Conservation (phyloP, 2,888 invertebrate genomes). For the Azorinus chamasolen region DNA sequence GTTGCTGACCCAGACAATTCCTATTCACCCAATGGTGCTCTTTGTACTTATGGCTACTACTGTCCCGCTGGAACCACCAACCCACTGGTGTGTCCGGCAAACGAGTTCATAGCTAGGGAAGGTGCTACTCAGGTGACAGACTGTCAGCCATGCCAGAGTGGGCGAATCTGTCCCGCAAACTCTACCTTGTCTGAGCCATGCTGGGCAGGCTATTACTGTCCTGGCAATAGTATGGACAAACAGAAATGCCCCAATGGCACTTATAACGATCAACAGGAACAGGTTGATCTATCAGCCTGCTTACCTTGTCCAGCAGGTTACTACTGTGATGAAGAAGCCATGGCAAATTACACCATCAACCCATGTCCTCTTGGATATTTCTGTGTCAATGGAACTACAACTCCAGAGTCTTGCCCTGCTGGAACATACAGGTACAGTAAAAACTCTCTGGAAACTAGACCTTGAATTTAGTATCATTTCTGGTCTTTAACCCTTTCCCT, state of each 20-base stretch:
- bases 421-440: constrained; percentile 82
- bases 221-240: constrained; percentile 62
- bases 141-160: constrained; percentile 84
- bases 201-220: constrained; percentile 82
- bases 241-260: constrained; percentile 74
- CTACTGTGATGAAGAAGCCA: constrained; percentile 78
- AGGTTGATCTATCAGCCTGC: constrained; percentile 77
- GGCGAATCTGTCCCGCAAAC: constrained; percentile 81
- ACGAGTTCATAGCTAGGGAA: constrained; percentile 78
- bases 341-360: constrained; percentile 74
- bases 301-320: constrained; percentile 82
- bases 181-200: constrained; percentile 82
- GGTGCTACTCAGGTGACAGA: constrained; percentile 79
- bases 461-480: too few species aligned
- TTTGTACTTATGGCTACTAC: constrained; percentile 84
- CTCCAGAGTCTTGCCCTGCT: constrained; percentile 80
- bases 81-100: constrained; percentile 74
- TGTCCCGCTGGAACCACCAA: constrained; percentile 78
- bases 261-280: constrained; percentile 78
- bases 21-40: constrained; percentile 70
- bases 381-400: constrained; percentile 80
- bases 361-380: constrained; percentile 83
- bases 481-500: too few species aligned
- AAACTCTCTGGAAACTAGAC: too few species aligned
- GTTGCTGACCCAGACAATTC: constrained; percentile 75